A percentile compares a stretch with the other conserved stretches of the same genome.
Evolutionary conservation across 2,113 vertebrate species (phyloP).

Genomic region (Nycticorax nycticorax): DNA sequence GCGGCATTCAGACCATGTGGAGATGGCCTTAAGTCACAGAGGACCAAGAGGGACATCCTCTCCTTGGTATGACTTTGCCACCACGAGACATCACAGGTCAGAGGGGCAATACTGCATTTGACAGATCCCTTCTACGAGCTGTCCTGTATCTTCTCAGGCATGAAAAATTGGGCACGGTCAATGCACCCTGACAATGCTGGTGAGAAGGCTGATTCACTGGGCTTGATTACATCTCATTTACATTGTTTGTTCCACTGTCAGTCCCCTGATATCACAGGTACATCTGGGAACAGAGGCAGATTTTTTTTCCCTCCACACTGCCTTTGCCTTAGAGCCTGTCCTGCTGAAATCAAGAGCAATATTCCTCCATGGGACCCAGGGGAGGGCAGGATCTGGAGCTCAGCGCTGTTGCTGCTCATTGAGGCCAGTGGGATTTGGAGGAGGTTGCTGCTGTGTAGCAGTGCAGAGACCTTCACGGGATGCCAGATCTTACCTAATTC

Average conservation of each 20-base stretch:
- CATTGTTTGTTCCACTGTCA: constrained; percentile 20
- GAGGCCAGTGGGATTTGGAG: background rate
- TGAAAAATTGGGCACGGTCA: background rate
- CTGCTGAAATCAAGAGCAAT: background rate
- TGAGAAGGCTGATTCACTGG: background rate
- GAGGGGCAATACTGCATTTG: background rate
- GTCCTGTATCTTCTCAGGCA: background rate
- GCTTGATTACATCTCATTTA: constrained; percentile 30
- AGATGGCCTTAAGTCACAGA: background rate
- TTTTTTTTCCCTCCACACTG: background rate
- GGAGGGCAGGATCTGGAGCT: background rate
- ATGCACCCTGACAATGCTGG: constrained; percentile 1
- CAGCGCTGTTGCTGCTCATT: rapidly evolving
- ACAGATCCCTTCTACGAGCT: constrained; percentile 4
- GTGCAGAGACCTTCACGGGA: background rate
- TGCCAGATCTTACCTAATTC: background rate
- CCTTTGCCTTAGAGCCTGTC: background rate
- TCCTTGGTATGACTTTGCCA: background rate
- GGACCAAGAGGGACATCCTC: background rate
- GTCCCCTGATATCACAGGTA: constrained; percentile 12
- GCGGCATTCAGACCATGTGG: background rate
- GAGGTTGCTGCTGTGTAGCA: background rate
- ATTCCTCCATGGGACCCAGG: background rate
- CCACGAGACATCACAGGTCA: background rate
- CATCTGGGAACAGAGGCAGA: background rate